Conservation (phyloP, 2,797 vertebrate species). For the Poecile montanus region DNA sequence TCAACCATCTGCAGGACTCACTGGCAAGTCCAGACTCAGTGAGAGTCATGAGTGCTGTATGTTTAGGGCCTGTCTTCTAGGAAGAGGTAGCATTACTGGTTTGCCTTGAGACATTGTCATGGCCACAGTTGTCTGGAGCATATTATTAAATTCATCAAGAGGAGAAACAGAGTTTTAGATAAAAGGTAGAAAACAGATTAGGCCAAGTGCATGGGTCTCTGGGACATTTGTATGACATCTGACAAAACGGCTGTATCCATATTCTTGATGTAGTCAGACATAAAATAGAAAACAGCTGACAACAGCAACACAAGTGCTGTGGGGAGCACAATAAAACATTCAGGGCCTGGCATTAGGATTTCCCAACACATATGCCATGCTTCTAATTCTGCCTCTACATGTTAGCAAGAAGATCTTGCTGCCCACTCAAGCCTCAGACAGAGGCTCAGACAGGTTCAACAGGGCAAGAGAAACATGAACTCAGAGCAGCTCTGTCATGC, state of each 20-base stretch:
- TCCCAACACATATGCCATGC: not conserved
- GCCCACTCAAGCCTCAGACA: not conserved
- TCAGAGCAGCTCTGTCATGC: fast-evolving
- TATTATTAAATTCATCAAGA: not conserved
- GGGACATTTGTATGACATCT: not conserved
- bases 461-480: not conserved
- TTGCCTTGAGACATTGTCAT: not conserved
- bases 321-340: not conserved
- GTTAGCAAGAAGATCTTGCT: not conserved
- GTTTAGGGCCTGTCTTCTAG: not conserved
- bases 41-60: not conserved
- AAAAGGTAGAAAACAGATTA: not conserved
- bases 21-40: not conserved
- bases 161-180: not conserved
- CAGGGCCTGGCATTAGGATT: not conserved
- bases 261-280: not conserved
- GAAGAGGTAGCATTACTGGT: not conserved
- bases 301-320: fast-evolving
- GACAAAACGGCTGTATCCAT: not conserved
- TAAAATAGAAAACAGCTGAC: not conserved
- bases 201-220: not conserved
- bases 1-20: not conserved
- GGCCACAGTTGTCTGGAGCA: not conserved
- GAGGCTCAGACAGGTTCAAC: not conserved
- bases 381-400: not conserved